Percentiles rank a stretch among this genome's conserved stretches.
Conservation (phyloP, 2,888 invertebrate genomes). For the Cryptus viduatorius region DNA sequence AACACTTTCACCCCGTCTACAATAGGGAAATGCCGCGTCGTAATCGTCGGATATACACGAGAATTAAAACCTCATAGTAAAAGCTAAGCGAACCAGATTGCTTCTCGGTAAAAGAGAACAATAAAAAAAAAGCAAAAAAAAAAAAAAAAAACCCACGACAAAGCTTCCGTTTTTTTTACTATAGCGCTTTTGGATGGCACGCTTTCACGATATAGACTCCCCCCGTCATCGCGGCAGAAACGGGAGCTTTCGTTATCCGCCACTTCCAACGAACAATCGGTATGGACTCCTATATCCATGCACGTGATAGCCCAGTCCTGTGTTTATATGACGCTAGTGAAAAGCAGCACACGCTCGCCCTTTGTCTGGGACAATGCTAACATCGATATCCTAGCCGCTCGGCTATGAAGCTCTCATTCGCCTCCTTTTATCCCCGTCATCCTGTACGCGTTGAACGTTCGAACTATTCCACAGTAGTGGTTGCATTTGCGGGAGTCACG, state of each 20-base stretch:
- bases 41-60: too few relatives aligned
- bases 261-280: constrained; percentile 31
- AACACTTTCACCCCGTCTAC: too few relatives aligned
- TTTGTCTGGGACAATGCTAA: constrained; percentile 62
- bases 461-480: constrained; percentile 52
- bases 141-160: too few relatives aligned
- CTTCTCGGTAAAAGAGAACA: too few relatives aligned
- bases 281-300: neutral
- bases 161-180: too few relatives aligned
- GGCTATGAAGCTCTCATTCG: constrained; percentile 48
- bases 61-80: too few relatives aligned
- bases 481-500: constrained; percentile 59
- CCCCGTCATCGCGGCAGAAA: constrained; percentile 45
- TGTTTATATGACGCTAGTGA: neutral
- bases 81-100: too few relatives aligned
- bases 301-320: neutral
- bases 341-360: constrained; percentile 52
- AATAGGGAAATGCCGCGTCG: too few relatives aligned
- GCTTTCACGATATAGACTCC: constrained; percentile 33
- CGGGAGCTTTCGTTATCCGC: constrained; percentile 35
- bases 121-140: too few relatives aligned
- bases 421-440: constrained; percentile 6
- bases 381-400: constrained; percentile 54
- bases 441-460: constrained; percentile 15
- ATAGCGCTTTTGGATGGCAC: neutral